phyloP scores from a whole-genome alignment of 1,140 invertebrate genomes.

The Meloidogyne hapla region DNA sequence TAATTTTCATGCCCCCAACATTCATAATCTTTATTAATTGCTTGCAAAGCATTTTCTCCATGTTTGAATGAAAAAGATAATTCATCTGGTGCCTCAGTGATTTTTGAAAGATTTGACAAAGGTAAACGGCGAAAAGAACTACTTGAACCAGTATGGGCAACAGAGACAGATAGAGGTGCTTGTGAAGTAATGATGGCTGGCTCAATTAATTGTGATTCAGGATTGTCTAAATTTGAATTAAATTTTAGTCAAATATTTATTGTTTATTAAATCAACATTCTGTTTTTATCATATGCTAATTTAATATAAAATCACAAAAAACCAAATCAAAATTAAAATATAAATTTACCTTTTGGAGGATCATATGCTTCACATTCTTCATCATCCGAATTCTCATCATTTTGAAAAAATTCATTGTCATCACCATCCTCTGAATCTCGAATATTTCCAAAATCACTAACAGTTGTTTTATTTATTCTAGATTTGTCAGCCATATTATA shows the following conservation, averaged over 20 bases:
- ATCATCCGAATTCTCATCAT: neutral
- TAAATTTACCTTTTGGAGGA: too few relatives aligned
- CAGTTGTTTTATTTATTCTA: neutral
- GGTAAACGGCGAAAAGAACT: conserved; percentile 2
- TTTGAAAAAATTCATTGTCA: conserved; percentile 21
- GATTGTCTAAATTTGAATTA: neutral
- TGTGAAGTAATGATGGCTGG: neutral
- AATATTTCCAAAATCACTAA: conserved; percentile 15
- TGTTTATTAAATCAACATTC: too few relatives aligned
- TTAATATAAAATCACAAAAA: too few relatives aligned
- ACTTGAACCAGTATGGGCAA: neutral
- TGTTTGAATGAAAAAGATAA: conserved; percentile 27
- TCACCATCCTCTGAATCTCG: conserved; percentile 8
- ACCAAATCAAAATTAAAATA: too few relatives aligned
- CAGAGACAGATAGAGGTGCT: neutral
- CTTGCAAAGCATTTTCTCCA: conserved; percentile 19
- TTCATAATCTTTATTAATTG: conserved; percentile 16
- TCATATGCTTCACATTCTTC: neutral
- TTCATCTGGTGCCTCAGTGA: conserved; percentile 22
- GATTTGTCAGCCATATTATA: neutral
- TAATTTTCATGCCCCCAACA: too few relatives aligned
- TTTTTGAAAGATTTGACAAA: conserved; percentile 19
- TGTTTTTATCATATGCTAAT: too few relatives aligned
- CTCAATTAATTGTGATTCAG: neutral
- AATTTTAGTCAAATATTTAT: neutral